Base-by-base conservation (phyloP, 1,140 invertebrate genomes). In the Lethocerus indicus region DNA sequence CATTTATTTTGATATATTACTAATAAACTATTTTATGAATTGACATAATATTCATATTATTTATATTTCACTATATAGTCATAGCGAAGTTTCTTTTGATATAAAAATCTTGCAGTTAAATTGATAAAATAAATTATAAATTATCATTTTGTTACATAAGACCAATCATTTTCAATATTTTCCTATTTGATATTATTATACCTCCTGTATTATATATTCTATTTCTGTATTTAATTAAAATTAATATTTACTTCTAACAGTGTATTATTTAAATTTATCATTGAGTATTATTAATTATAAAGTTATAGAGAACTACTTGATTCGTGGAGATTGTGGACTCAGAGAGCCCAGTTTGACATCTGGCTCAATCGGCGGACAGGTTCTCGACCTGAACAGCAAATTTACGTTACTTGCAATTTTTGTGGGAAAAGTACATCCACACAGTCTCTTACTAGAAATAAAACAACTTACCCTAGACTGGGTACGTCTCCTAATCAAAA, bases 371-470 rank as follows among this genome's bases (percentile, higher is more conserved):
- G 68, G 4, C 70, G 70, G 27, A 77, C 75, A 56, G 67, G 71
- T 6, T 70, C 75, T 40, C 76, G 74, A 60, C 74, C 78, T 18
- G 71, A 72, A 0, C 79, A 82, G 49, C 83, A 90, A 60, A 81
- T 93, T 44, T 89, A 81, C 62, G 76, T 94, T 24, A 82, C 84
- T 5, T 97, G 92, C 66, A 91, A 87, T 61, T 96, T 89, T 68
- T 96, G 92, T 71, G 84, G 87, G 3, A 94, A 94, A 67, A 85
- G 81, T 53, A 86, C 94, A 50, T 87, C 86, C 0, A 79, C 81
- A 39, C 78, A 36, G n/a, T 46, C 43, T 7, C 49, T 21, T 41
- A 25, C 41, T 12, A 36, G 48, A 24, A 48, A 35, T 20, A 53
- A 59, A 74, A 77, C 25, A 68, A 79, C 56, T 67, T 79, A 47